A percentile compares a stretch with the other conserved stretches of the same genome.
Evolutionary conservation across 2,113 vertebrate species (phyloP).

Genomic region (Bostrychus sinensis): DNA sequence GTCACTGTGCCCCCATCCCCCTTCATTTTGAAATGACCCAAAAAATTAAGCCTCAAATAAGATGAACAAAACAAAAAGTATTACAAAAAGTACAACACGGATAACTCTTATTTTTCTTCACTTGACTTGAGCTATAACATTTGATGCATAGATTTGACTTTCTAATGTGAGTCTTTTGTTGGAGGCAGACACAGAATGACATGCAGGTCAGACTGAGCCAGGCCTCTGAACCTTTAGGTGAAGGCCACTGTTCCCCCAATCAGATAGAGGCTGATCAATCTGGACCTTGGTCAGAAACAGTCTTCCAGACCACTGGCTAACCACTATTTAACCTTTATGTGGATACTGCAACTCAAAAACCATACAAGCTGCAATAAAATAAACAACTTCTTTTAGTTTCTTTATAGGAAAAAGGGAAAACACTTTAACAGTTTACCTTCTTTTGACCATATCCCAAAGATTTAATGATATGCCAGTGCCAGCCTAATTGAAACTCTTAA

Average conservation of each 20-base stretch:
- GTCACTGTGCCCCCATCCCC: no score
- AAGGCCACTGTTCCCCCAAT: conserved; percentile 19
- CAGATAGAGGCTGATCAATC: conserved; percentile 15
- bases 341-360: conserved; percentile 18
- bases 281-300: background rate
- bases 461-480: conserved; percentile 56
- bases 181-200: conserved; percentile 10
- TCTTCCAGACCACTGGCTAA: conserved; percentile 13
- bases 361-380: background rate
- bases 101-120: no score
- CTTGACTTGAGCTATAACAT: background rate
- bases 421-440: conserved; percentile 17
- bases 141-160: background rate
- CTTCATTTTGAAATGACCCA: no score
- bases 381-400: conserved; percentile 5
- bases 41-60: no score
- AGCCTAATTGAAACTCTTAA: conserved; percentile 66
- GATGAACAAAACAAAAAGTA: no score
- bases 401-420: conserved; percentile 20
- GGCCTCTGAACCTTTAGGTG: conserved; percentile 10
- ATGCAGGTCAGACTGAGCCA: conserved; percentile 15
- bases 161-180: conserved; percentile 1
- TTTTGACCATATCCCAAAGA: conserved; percentile 35
- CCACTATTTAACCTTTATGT: conserved; percentile 11
- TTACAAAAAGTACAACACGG: no score